Percentiles rank a stretch among this genome's conserved stretches.
phyloP scores from a whole-genome alignment of 1,140 invertebrate species.

The Zaprionus capensis region DNA sequence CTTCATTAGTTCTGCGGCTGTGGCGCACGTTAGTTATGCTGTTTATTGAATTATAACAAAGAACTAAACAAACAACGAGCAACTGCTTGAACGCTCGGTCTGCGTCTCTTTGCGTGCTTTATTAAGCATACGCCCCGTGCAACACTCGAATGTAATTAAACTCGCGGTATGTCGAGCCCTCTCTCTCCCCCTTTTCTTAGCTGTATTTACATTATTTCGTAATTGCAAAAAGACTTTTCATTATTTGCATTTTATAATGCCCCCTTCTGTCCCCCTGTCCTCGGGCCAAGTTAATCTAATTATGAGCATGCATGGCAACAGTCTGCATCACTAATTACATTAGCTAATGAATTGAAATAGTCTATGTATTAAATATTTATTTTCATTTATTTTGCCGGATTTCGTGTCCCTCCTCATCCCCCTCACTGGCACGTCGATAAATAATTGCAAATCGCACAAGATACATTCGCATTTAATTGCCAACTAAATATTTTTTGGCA shows the following conservation, averaged over 20 bases:
- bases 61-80: slow-evolving; percentile 29
- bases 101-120: slow-evolving; percentile 26
- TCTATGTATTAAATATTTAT: slow-evolving; percentile 74
- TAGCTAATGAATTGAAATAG: slow-evolving; percentile 76
- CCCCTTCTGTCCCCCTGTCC: slow-evolving; percentile 12
- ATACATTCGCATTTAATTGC: slow-evolving; percentile 47
- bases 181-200: slow-evolving; percentile 49
- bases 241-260: slow-evolving; percentile 39
- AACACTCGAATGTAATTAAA: slow-evolving; percentile 72
- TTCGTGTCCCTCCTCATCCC: not conserved
- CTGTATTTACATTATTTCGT: slow-evolving; percentile 66
- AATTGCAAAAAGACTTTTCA: slow-evolving; percentile 64
- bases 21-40: slow-evolving; percentile 57
- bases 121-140: slow-evolving; percentile 64
- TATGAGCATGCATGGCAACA: slow-evolving; percentile 39
- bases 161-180: slow-evolving; percentile 23
- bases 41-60: slow-evolving; percentile 71
- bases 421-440: slow-evolving; percentile 38
- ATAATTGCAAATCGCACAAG: slow-evolving; percentile 60
- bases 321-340: slow-evolving; percentile 65
- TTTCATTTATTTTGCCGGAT: slow-evolving; percentile 56
- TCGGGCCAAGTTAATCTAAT: slow-evolving; percentile 64
- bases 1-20: slow-evolving; percentile 72
- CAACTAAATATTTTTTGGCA: slow-evolving; percentile 49
- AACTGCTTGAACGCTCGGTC: slow-evolving; percentile 14